phyloP scores from a whole-genome alignment of 2,113 vertebrate species.

The Odontophorus gujanensis region DNA sequence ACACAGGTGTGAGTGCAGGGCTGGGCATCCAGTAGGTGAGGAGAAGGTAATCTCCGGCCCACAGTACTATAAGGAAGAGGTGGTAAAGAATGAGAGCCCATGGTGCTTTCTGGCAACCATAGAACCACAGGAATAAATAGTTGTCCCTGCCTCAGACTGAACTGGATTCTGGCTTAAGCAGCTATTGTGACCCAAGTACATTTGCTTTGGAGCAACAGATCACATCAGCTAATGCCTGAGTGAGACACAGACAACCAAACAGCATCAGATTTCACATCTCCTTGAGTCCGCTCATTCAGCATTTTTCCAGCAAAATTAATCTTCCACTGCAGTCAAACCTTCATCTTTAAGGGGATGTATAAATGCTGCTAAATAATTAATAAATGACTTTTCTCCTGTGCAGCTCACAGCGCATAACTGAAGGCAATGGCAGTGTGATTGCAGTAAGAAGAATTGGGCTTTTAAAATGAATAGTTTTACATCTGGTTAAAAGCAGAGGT shows the following conservation, averaged over 20 bases:
- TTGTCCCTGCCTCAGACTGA: background rate
- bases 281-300: background rate
- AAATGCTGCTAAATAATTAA: background rate
- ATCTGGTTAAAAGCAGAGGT: background rate
- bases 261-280: background rate
- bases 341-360: background rate
- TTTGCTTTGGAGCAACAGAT: background rate
- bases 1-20: accelerated
- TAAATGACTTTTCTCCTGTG: background rate
- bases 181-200: background rate
- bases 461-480: background rate
- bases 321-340: background rate
- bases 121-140: background rate
- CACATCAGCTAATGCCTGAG: background rate
- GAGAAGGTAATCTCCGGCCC: background rate
- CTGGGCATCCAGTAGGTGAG: background rate
- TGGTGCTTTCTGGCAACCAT: background rate
- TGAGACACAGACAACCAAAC: background rate
- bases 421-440: background rate
- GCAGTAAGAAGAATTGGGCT: background rate
- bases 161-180: background rate
- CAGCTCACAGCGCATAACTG: background rate
- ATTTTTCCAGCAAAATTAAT: background rate
- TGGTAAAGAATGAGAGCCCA: accelerated
- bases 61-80: background rate